A percentile compares a stretch with the other conserved stretches of the same genome.
Evolutionary conservation across 2,797 vertebrate genomes (phyloP).

Genomic region (Cygnus olor): DNA sequence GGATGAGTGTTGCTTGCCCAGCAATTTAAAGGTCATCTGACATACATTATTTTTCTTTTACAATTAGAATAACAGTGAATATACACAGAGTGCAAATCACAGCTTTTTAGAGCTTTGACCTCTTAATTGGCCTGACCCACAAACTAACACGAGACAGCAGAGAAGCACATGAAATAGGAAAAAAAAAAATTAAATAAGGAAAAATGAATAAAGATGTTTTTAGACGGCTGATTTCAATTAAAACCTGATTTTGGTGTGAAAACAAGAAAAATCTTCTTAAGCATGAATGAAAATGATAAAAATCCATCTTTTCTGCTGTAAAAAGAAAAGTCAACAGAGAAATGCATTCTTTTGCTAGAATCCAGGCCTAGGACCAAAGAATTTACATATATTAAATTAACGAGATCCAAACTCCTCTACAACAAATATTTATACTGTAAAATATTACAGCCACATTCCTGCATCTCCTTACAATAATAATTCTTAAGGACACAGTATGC

Average conservation of each 20-base stretch:
- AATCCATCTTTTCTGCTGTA: constrained; percentile 21
- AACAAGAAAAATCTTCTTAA: constrained; percentile 33
- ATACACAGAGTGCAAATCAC: not conserved
- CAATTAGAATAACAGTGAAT: constrained; percentile 32
- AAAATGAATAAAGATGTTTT: constrained; percentile 1
- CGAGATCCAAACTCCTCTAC: constrained; percentile 43
- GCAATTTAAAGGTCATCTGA: constrained; percentile 68
- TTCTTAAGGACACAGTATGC: constrained; percentile 31
- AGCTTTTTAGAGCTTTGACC: constrained; percentile 9
- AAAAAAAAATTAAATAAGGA: not conserved
- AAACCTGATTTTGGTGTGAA: constrained; percentile 18
- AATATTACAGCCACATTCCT: constrained; percentile 64
- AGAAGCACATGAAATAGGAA: not conserved
- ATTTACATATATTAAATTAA: constrained; percentile 67
- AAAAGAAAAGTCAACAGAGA: constrained; percentile 37
- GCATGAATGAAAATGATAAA: constrained; percentile 24
- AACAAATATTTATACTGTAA: constrained; percentile 59
- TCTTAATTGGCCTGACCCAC: constrained; percentile 34
- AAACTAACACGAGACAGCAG: not conserved
- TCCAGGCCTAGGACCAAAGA: constrained; percentile 34
- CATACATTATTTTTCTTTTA: constrained; percentile 6
- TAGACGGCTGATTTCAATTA: constrained; percentile 37
- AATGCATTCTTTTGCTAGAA: constrained; percentile 59
- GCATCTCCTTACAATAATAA: constrained; percentile 62
- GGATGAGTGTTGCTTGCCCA: constrained; percentile 28